These are phyloP conservation scores for Tethea ocularis DNA, from an alignment of 2,888 invertebrate genomes.

Conservation along the genomic window DNA sequence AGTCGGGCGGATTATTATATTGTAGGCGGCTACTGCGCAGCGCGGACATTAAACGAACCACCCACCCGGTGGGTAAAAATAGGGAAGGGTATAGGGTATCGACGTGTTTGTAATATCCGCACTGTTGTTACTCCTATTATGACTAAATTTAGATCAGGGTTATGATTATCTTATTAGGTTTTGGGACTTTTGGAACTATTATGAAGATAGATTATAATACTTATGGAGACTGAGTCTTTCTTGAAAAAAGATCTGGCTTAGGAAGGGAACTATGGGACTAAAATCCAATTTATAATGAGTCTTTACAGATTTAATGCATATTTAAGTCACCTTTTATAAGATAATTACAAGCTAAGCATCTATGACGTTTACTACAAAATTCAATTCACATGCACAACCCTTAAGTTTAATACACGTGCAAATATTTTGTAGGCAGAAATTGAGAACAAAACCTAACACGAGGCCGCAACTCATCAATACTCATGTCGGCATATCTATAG, in stretches of 20 bases:
- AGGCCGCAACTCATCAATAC: constrained; percentile 13
- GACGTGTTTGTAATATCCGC: constrained; percentile 51
- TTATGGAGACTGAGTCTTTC: no score
- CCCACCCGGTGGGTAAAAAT: constrained; percentile 73
- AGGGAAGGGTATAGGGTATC: constrained; percentile 45
- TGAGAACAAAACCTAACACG: constrained; percentile 7
- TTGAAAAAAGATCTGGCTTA: no score
- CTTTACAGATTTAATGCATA: background rate
- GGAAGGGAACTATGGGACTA: no score
- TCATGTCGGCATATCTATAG: constrained; percentile 26
- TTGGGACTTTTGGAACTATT: background rate
- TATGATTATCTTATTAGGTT: background rate
- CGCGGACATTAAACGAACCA: constrained; percentile 69
- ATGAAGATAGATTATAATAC: no score
- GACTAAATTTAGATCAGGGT: background rate
- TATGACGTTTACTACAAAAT: background rate
- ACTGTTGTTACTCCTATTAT: constrained; percentile 21
- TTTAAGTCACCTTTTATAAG: no score
- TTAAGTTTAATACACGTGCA: background rate
- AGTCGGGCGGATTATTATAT: constrained; percentile 72
- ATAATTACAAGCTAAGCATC: no score
- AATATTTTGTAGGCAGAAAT: constrained; percentile 7
- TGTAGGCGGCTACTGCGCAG: constrained; percentile 73
- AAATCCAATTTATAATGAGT: no score
- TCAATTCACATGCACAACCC: background rate